A percentile compares a stretch with the other conserved stretches of the same genome.
phyloP scores from a whole-genome alignment of 2,113 vertebrate species.

The Heterotis niloticus region DNA sequence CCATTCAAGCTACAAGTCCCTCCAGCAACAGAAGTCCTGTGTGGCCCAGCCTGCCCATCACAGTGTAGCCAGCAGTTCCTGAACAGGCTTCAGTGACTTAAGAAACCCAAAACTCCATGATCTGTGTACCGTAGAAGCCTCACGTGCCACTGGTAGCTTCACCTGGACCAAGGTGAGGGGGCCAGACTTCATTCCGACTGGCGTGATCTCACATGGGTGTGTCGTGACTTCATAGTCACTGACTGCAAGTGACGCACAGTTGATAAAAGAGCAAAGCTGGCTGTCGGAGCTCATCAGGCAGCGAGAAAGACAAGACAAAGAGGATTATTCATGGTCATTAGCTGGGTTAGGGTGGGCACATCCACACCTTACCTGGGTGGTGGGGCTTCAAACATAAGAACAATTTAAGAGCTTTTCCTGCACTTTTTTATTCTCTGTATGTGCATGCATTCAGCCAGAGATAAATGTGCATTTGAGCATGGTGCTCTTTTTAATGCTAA shows the following conservation, averaged over 20 bases:
- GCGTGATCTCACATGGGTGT: constrained; percentile 72
- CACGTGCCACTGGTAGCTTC: constrained; percentile 64
- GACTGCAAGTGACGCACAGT: constrained; percentile 85
- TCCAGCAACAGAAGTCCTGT: background rate
- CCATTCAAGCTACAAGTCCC: no score
- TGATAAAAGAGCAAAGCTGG: constrained; percentile 91
- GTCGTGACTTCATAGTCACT: constrained; percentile 84
- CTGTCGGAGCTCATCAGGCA: constrained; percentile 89
- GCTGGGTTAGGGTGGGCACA: constrained; percentile 72
- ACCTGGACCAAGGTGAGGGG: constrained; percentile 63
- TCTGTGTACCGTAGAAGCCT: constrained; percentile 47
- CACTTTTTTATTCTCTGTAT: background rate
- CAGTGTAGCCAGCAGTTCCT: background rate
- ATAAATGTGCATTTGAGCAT: no score
- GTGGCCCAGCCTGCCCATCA: no score
- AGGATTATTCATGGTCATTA: constrained; percentile 84
- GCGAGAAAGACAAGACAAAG: constrained; percentile 81
- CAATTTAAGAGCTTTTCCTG: background rate
- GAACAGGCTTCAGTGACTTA: background rate
- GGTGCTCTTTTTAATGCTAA: no score
- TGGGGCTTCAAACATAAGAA: background rate
- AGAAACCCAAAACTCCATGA: constrained; percentile 33
- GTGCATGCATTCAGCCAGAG: background rate
- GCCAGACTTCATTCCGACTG: constrained; percentile 44
- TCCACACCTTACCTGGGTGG: constrained; percentile 63